Percentiles rank a stretch among this genome's conserved stretches.
phyloP scores from a whole-genome alignment of 2,113 vertebrate genomes.

The Zosterops japonicus region DNA sequence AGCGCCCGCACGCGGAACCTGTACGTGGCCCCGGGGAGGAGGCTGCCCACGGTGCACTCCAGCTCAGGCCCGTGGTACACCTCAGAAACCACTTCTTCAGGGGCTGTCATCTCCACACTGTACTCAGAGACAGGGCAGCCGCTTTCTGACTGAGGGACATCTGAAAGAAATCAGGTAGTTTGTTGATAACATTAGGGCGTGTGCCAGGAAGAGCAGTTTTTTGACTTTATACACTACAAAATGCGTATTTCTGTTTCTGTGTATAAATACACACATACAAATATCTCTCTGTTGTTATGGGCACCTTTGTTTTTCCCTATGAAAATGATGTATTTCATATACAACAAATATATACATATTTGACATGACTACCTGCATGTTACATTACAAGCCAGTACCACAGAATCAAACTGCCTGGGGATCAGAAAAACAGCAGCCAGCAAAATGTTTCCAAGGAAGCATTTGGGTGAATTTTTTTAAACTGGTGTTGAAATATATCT shows the following conservation, averaged over 20 bases:
- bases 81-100: constrained; percentile 76
- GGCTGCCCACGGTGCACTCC: constrained; percentile 87
- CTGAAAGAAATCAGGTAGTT: not conserved
- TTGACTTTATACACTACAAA: not conserved
- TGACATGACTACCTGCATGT: not conserved
- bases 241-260: not conserved
- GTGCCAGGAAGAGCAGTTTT: not conserved
- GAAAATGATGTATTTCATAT: not conserved
- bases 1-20: constrained; percentile 86
- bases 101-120: constrained; percentile 90
- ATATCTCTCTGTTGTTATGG: not conserved
- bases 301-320: not conserved
- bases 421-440: not conserved
- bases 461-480: not conserved
- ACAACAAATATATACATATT: too few species aligned
- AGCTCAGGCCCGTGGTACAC: constrained; percentile 87
- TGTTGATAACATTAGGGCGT: rapidly evolving
- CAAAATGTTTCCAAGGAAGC: not conserved
- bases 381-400: not conserved
- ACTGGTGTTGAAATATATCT: not conserved
- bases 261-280: not conserved
- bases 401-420: not conserved
- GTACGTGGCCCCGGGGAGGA: constrained; percentile 90
- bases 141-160: constrained; percentile 71
- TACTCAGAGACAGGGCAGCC: constrained; percentile 84